phyloP scores from a whole-genome alignment of 2,113 vertebrate species.

The Columba janthina region DNA sequence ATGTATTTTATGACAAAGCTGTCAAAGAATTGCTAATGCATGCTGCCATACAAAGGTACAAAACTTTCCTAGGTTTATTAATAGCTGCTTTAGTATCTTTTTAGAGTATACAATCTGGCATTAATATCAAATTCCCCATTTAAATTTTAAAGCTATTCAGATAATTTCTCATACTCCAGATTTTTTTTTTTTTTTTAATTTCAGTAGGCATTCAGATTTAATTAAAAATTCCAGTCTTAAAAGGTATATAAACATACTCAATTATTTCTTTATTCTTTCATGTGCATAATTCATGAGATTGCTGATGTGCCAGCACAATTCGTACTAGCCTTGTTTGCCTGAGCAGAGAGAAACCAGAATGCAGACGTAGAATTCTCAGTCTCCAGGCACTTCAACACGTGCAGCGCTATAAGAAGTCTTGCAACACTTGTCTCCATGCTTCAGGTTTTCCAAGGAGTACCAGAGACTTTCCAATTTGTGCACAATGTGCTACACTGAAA shows the following conservation, averaged over 20 bases:
- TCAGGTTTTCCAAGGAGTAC: background rate
- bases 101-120: background rate
- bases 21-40: background rate
- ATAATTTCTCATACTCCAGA: background rate
- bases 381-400: accelerated
- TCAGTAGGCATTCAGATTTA: background rate
- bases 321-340: background rate
- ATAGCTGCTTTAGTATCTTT: background rate
- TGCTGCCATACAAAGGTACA: background rate
- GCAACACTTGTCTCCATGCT: background rate
- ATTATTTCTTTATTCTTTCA: background rate
- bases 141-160: background rate
- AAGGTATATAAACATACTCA: background rate
- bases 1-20: background rate
- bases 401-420: background rate
- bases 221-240: background rate
- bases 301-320: background rate
- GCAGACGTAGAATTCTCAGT: background rate
- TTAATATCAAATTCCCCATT: background rate
- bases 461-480: background rate
- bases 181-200: background rate
- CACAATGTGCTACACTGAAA: background rate
- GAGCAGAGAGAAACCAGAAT: background rate
- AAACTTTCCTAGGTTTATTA: background rate
- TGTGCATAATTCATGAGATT: background rate